Evolutionary conservation across 2,888 invertebrate genomes (phyloP).

Genomic region (Cenopis cana): DNA sequence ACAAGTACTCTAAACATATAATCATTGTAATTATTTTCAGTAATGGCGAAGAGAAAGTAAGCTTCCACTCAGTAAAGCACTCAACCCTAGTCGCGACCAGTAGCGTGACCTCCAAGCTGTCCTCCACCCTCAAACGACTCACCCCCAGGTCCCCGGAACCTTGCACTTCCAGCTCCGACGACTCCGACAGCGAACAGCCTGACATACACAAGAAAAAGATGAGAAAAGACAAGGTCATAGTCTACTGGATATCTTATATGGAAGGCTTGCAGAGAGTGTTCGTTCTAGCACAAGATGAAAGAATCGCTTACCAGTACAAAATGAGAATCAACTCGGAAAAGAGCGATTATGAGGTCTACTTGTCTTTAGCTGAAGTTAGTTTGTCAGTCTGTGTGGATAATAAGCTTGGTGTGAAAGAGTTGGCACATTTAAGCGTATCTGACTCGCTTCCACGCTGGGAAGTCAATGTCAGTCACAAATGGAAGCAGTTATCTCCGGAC

Average conservation of each 20-base stretch:
- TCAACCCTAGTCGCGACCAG: conserved; percentile 75
- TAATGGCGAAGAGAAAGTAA: conserved; percentile 89
- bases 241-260: conserved; percentile 93
- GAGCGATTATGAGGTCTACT: conserved; percentile 87
- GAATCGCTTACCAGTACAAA: conserved; percentile 87
- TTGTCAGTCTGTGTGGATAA: conserved; percentile 84
- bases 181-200: conserved; percentile 82
- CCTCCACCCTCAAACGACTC: conserved; percentile 82
- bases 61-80: conserved; percentile 88
- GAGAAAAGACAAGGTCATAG: conserved; percentile 89
- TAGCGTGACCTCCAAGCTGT: conserved; percentile 82
- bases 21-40: conserved; percentile 60
- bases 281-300: conserved; percentile 90
- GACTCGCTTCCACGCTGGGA: conserved; percentile 92
- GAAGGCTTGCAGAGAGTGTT: conserved; percentile 90
- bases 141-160: conserved; percentile 82
- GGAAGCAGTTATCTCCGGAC: conserved; percentile 92
- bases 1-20: not conserved
- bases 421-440: conserved; percentile 87
- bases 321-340: conserved; percentile 87
- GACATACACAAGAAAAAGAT: conserved; percentile 85
- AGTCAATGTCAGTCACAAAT: conserved; percentile 90
- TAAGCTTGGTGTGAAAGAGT: conserved; percentile 82
- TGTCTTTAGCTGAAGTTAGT: conserved; percentile 89
- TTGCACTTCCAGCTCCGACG: conserved; percentile 86